These are phyloP conservation scores for Melitaea cinxia DNA, from an alignment of 1,140 invertebrate species.

Conservation along the genomic window DNA sequence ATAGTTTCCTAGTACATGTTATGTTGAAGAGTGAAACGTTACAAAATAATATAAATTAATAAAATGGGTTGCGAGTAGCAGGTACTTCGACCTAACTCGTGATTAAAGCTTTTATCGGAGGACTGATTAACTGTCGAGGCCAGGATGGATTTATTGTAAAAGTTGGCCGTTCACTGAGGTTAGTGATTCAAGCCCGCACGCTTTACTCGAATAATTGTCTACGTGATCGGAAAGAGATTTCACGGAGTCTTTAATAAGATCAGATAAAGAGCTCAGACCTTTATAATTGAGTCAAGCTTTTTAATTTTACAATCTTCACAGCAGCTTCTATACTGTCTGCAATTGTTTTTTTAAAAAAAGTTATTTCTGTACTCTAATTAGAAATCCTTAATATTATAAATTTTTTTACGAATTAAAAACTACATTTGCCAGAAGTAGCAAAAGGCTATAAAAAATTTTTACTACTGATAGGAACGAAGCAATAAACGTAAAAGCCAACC, in stretches of 20 bases:
- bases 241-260: conserved; percentile 63
- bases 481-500: no score
- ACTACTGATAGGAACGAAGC: no score
- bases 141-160: conserved; percentile 76
- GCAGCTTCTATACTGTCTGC: no score
- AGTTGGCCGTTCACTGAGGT: conserved; percentile 74
- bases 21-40: conserved; percentile 14
- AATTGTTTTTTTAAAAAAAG: no score
- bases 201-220: conserved; percentile 80
- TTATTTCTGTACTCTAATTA: no score
- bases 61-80: conserved; percentile 58
- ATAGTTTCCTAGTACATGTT: not conserved
- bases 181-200: conserved; percentile 78
- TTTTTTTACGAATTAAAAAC: no score
- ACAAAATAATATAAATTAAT: conserved; percentile 45
- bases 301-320: conserved; percentile 1
- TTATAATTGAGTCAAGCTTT: conserved; percentile 16
- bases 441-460: no score
- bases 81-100: conserved; percentile 60
- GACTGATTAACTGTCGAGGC: conserved; percentile 77
- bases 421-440: no score
- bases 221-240: conserved; percentile 76
- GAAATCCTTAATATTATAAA: no score
- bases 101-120: conserved; percentile 72
- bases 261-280: conserved; percentile 42